A percentile compares a stretch with the other conserved stretches of the same genome.
Conservation (phyloP, 2,797 vertebrate genomes). For the Neomorphus geoffroyi region DNA sequence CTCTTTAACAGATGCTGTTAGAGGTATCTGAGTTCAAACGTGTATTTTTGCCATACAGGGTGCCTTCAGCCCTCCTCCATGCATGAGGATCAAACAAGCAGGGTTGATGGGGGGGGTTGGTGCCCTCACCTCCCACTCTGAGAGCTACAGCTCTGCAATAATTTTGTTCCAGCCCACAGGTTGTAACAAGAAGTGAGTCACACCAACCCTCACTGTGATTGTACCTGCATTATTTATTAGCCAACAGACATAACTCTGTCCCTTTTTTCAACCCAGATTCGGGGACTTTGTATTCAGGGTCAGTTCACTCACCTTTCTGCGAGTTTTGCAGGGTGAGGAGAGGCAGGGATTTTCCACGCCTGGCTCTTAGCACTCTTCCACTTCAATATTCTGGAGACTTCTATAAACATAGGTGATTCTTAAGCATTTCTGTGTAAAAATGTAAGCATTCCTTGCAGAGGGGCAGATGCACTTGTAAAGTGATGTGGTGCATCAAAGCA, state of each 20-base stretch:
- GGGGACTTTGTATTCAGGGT: neutral
- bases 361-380: neutral
- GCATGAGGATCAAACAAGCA: neutral
- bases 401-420: neutral
- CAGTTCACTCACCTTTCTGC: neutral
- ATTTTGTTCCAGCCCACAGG: conserved; percentile 5
- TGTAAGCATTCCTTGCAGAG: neutral
- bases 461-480: neutral
- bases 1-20: neutral
- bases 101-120: neutral
- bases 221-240: conserved; percentile 49
- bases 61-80: neutral
- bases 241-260: neutral
- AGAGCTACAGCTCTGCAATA: neutral
- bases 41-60: rapidly evolving
- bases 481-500: neutral
- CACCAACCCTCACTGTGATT: neutral
- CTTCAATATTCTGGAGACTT: neutral
- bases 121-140: neutral
- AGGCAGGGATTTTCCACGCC: neutral
- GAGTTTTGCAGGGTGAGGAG: neutral
- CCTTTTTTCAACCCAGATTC: conserved; percentile 29
- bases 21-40: neutral
- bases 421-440: neutral
- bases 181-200: neutral